Evolutionary conservation across 1,140 invertebrate genomes (phyloP), one percentile per base, ranked within the genome.

Genomic region (Dendrolimus punctatus): DNA sequence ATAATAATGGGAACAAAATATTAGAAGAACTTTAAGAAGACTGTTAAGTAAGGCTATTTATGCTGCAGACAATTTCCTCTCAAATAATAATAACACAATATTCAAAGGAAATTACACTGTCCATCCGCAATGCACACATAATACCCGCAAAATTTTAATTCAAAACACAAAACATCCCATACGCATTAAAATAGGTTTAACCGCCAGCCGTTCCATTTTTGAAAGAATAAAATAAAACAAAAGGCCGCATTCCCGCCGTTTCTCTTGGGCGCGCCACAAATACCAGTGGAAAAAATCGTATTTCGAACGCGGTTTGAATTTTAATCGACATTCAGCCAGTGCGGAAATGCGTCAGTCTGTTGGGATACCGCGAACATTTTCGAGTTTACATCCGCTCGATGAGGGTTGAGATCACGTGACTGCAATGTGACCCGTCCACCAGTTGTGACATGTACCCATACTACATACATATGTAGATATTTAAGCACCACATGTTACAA

Each of bases 251-350:
- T 81, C 73, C 76, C 74, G 77, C 79, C 76, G 82, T 82, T 82
- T 79, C 79, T 83, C 78, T 64, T 70, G 74, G 71, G 73, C 82
- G 71, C 74, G 73, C 82, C 78, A 73, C 82, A 81, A 82, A 85
- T 85, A 80, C 82, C 82, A 69, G 63, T 65, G 76, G 80, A 82
- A 85, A 85, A 84, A 82, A 80, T 85, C 80, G 80, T 80, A 81
- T 84, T 82, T 80, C 76, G 79, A 72, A 85, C 86, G 84, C 79
- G 78, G 72, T 85, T 84, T 88, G 86, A 87, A 88, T 88, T 87
- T 86, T 86, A 88, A 88, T 88, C 85, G 82, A 85, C 81, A 73
- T 82, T 79, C 76, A 78, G 68, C 61, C 67, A 60, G 64, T 60
- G 58, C 53, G 60, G 64, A 68, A 71, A 64, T 62, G 58, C 54